phyloP scores from a whole-genome alignment of 2,113 vertebrate genomes.

The Microcebus ravelobensis region DNA sequence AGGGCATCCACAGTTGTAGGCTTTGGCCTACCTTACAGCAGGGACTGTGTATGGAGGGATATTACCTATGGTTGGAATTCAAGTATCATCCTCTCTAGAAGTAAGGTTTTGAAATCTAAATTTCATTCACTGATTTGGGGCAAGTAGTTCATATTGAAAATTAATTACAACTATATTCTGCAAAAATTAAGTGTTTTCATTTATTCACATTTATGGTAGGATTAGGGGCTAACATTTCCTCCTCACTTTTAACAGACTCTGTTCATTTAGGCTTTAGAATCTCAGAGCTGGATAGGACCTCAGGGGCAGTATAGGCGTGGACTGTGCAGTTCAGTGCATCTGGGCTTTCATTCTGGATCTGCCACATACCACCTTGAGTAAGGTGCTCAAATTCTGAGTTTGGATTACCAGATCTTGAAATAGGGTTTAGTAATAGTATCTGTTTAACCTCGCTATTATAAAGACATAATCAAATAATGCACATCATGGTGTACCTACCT shows the following conservation, averaged over 20 bases:
- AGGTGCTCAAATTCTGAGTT: not conserved
- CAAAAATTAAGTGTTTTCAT: not conserved
- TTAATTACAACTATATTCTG: not conserved
- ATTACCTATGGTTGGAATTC: not conserved
- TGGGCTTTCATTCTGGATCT: not conserved
- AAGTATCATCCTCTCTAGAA: not conserved
- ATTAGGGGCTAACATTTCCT: not conserved
- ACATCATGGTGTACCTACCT: too few species aligned
- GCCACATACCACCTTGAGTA: not conserved
- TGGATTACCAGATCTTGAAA: not conserved
- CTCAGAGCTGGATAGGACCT: not conserved
- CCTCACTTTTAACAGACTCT: not conserved
- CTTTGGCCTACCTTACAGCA: rapidly evolving
- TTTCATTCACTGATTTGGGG: not conserved
- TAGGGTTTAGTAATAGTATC: not conserved
- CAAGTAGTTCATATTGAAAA: not conserved
- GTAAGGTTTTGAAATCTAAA: not conserved
- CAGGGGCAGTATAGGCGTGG: not conserved
- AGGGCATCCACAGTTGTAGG: rapidly evolving
- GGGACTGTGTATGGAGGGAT: not conserved
- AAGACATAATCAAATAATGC: rapidly evolving
- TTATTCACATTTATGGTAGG: not conserved
- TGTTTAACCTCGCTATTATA: not conserved
- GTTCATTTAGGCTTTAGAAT: not conserved
- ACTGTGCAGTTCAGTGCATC: too few species aligned